These are phyloP conservation scores for Cosmopolites sordidus DNA, from an alignment of 2,888 invertebrate species.

Conservation along the genomic window DNA sequence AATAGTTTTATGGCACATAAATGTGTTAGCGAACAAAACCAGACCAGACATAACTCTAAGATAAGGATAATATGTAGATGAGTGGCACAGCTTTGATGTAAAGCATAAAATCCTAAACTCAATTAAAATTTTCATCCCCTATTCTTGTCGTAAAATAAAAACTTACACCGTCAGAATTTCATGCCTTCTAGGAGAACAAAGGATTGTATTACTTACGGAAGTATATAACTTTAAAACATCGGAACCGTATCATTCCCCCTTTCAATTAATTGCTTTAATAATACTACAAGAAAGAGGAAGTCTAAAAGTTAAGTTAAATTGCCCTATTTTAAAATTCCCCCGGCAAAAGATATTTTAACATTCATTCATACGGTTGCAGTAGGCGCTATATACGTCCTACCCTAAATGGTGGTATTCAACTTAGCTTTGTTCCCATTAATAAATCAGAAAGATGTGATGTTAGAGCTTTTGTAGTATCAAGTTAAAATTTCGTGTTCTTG, in stretches of 20 bases:
- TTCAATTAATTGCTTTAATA: slow-evolving; percentile 27
- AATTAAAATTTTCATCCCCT: neutral
- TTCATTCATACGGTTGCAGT: slow-evolving; percentile 20
- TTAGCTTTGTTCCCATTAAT: slow-evolving; percentile 23
- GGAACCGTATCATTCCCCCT: slow-evolving; percentile 8
- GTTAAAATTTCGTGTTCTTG: slow-evolving; percentile 22
- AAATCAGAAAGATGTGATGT: slow-evolving; percentile 26
- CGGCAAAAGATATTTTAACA: slow-evolving; percentile 22
- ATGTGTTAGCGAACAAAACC: no score
- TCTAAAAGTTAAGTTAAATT: slow-evolving; percentile 21
- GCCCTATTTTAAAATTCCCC: slow-evolving; percentile 24
- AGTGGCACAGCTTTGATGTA: neutral
- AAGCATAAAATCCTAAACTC: neutral
- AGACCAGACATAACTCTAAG: no score
- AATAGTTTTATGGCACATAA: no score
- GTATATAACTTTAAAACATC: neutral
- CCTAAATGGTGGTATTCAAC: slow-evolving; percentile 20
- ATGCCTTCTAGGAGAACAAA: neutral
- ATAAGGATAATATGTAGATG: no score
- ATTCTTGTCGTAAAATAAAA: neutral
- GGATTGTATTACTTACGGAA: neutral
- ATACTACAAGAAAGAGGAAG: slow-evolving; percentile 22
- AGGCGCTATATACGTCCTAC: slow-evolving; percentile 5
- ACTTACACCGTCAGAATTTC: neutral
- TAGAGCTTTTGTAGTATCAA: slow-evolving; percentile 24